Evolutionary conservation across 2,888 invertebrate genomes (phyloP), one percentile per base, ranked within the genome.

Genomic region (Tethea ocularis): DNA sequence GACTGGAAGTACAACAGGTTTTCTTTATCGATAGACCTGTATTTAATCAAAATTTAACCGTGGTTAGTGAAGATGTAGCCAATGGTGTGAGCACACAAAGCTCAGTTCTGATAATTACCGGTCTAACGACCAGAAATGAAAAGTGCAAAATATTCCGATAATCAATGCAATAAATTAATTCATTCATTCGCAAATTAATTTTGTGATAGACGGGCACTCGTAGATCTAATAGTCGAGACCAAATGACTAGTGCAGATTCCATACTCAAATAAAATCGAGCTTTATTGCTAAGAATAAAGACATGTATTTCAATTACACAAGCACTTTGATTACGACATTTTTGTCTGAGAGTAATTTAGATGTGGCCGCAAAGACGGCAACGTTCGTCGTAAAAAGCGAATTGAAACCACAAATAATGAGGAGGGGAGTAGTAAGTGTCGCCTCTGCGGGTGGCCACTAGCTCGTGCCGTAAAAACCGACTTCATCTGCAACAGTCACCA

Each of bases 331-430:
- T 83, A 82, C 80, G 75, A 74, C 82, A 83, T 80, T 85, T 78
- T 81, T 56, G 70, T 65, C 62, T 64, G 66, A 72, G 64, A 78
- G 82, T 82, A 83, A 86, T 88, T 84, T 82, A 74, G 78, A 74
- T 65, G 66, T 63, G 65, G 71, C 80, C 77, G 75, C 80, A 83
- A 85, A 84, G 84, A 87, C 88, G 86, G 87, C 86, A 86, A 87
- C 72, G 82, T 74, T 85, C 69, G 63, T 75, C 81, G 87, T 91
- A 93, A 92, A 93, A 92, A 92, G 88, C 78, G 87, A 90, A 93
- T 92, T 91, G 90, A 91, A 92, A 91, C 91, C 91, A 85, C 93
- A 88, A 91, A 91, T 90, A 88, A 91, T 86, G 87, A 88, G 86
- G 80, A 83, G 86, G 86, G 80, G 75, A 74, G 70, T 72, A 74